phyloP scores from a whole-genome alignment of 2,888 invertebrate genomes.

The Polietes domitor region DNA sequence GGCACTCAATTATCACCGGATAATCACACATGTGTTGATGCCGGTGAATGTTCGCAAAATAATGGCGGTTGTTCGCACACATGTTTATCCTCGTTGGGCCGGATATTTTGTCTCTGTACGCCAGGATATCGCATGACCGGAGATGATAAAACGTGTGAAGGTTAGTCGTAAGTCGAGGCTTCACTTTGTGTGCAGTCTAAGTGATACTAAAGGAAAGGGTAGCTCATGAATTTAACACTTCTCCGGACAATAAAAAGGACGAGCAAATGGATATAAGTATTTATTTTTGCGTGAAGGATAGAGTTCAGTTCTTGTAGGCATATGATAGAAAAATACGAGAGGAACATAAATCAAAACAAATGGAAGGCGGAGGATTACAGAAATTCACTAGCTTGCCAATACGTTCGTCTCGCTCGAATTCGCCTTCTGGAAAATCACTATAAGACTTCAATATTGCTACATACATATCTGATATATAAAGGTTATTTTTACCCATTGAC shows the following conservation, averaged over 20 bases:
- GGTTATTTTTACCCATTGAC: too few species aligned
- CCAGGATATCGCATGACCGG: slow-evolving; percentile 77
- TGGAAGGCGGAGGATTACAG: too few species aligned
- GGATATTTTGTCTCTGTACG: slow-evolving; percentile 82
- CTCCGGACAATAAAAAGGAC: neutral
- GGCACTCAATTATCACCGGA: slow-evolving; percentile 83
- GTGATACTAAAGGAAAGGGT: neutral
- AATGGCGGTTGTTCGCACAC: slow-evolving; percentile 82
- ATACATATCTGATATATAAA: too few species aligned
- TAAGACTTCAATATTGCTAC: too few species aligned
- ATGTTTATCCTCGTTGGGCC: slow-evolving; percentile 80
- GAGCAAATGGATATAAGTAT: too few species aligned
- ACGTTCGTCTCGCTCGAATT: too few species aligned
- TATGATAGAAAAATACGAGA: too few species aligned
- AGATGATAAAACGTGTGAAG: slow-evolving; percentile 81
- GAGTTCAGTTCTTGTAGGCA: too few species aligned
- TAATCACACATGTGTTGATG: slow-evolving; percentile 82
- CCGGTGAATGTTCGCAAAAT: slow-evolving; percentile 79
- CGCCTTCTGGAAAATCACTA: too few species aligned
- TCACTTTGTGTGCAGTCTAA: neutral
- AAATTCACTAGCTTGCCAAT: too few species aligned
- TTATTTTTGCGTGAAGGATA: too few species aligned
- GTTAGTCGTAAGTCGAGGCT: slow-evolving; percentile 73
- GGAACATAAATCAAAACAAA: too few species aligned
- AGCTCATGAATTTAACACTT: neutral